phyloP scores from a whole-genome alignment of 2,113 vertebrate genomes.

The Hassar affinis region DNA sequence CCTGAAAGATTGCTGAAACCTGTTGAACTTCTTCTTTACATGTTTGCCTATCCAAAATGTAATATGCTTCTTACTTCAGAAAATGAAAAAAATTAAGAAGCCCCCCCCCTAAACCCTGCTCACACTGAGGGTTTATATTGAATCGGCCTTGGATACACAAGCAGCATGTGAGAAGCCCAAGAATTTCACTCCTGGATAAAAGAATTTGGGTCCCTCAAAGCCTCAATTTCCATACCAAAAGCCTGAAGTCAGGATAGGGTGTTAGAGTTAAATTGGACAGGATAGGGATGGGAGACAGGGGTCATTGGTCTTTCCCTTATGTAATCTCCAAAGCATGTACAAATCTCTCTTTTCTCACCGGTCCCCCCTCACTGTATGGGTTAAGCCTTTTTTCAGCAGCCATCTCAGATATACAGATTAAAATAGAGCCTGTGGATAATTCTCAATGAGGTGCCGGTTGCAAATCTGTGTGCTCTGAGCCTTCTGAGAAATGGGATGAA shows the following conservation, averaged over 20 bases:
- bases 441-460: conserved; percentile 40
- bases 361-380: conserved; percentile 32
- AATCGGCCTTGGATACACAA: conserved; percentile 53
- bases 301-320: conserved; percentile 48
- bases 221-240: conserved; percentile 60
- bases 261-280: conserved; percentile 52
- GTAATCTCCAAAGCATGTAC: conserved; percentile 57
- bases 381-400: conserved; percentile 41
- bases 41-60: neutral
- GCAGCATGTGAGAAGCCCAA: conserved; percentile 39
- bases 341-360: conserved; percentile 43
- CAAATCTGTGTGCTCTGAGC: neutral
- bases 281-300: conserved; percentile 38
- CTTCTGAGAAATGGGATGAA: conserved; percentile 42
- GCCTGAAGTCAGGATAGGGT: conserved; percentile 51
- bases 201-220: conserved; percentile 51
- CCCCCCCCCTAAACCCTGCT: conserved; percentile 4
- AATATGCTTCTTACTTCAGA: neutral
- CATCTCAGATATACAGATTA: conserved; percentile 42
- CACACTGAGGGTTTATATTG: conserved; percentile 25
- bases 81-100: neutral
- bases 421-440: conserved; percentile 47
- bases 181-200: conserved; percentile 49
- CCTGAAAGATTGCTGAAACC: neutral
- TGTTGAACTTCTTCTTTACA: neutral